Evolutionary conservation across 2,113 vertebrate genomes (phyloP).

Genomic region (Sylvilagus bachmani): DNA sequence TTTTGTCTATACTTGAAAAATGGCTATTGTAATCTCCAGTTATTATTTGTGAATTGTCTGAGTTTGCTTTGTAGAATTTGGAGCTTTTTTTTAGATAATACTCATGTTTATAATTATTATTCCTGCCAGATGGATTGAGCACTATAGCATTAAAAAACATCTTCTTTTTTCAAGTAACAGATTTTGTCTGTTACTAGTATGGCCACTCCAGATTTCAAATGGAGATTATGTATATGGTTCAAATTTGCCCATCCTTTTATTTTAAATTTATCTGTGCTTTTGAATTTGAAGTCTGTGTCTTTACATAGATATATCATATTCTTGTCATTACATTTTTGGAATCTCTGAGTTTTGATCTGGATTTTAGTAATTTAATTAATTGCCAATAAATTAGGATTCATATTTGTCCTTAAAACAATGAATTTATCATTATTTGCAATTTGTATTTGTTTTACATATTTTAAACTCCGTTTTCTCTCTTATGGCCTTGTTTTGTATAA

Average conservation of each 20-base stretch:
- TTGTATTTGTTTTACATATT: background rate
- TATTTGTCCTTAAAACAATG: background rate
- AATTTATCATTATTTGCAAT: background rate
- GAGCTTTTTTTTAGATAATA: no score
- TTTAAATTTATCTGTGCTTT: background rate
- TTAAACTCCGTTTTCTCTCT: background rate
- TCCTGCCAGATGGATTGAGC: background rate
- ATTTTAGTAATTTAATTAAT: background rate
- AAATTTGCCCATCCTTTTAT: background rate
- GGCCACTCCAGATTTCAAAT: background rate
- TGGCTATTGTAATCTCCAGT: background rate
- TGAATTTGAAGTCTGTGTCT: background rate
- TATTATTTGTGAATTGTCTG: background rate
- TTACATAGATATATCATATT: background rate
- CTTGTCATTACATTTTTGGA: background rate
- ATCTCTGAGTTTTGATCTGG: background rate
- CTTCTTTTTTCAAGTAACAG: background rate
- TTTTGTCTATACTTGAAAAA: background rate
- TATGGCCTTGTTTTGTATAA: background rate
- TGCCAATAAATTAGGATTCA: background rate
- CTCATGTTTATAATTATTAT: no score
- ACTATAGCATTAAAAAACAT: background rate
- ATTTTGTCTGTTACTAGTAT: background rate
- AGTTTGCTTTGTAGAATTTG: no score
- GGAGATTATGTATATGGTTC: background rate